Base-by-base conservation (phyloP, 2,113 vertebrate genomes). In the Otolemur garnettii region DNA sequence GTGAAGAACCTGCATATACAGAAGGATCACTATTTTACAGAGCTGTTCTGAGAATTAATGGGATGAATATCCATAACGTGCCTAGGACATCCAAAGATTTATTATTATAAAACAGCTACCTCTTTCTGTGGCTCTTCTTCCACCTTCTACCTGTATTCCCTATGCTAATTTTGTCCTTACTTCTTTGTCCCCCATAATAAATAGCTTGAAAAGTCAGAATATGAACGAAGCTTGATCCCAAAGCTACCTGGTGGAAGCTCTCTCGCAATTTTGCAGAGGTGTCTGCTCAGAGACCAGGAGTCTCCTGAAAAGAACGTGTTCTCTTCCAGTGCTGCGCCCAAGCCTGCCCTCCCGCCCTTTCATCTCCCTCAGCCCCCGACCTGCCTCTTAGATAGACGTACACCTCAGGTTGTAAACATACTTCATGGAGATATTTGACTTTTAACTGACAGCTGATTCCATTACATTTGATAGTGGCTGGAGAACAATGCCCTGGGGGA, bases 391-490 rank as follows among this genome's bases (percentile, higher is more conserved):
- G 33, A 66, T 13, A 72, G 50, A 28, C 45, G 69, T 90, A 7
- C 28, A 72, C 26, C 71, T 33, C 75, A 93, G 71, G 18, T 71
- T 64, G 12, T 71, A 83, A 77, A 91, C 42, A 91, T n/a, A 35
- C 1, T 75, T 95, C 83, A 60, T 60, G 55, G 14, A 83, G 13
- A 74, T 81, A 81, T 93, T 89, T 90, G 38, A 90, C 19, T 92
- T 64, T 14, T 68, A 92, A 77, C 62, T 96, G 69, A 79, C 9
- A 69, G 22, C 8, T 87, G 57, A 93, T 90, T 85, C 55, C 28
- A 95, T 87, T 74, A 80, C 24, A 75, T 80, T 95, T 91, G 13
- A 87, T 88, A 17, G 33, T 38, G 93, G 15, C n/a, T 78, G 33
- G 7, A 91, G 24, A 94, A 84, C 71, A 45, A 77, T 78, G 45